Base-by-base conservation (phyloP, 2,797 vertebrate species). In the Gorsachius magnificus region DNA sequence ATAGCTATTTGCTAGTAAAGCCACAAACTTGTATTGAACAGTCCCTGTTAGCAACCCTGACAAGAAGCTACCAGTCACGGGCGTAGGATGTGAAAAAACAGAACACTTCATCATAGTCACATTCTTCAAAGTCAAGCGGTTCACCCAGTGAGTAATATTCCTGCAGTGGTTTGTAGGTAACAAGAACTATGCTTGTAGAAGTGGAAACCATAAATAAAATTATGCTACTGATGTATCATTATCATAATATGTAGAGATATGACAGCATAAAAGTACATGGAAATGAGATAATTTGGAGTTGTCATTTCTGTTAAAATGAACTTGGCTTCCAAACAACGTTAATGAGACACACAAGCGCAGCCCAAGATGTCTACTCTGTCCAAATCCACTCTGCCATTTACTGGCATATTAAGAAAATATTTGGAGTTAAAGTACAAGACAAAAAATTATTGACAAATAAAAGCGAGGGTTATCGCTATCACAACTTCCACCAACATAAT, bases 21-120 rank as follows among this genome's bases (percentile, higher is more conserved):
- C 57, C 78, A 89, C 68, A 81, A 11, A 41, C 61, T 31, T 11
- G 53, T 45, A 78, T 20, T 25, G 84, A 93, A 91, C 41, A 10
- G 54, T 35, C 70, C 45, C 71, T 35, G 50, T 26, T 18, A 87
- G 68, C 28, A 66, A 74, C 17, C 36, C 36, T 10, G 71, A 83
- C 94, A 91, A 89, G 65, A 75, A 94, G 76, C 50, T 68, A 84
- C 71, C 93, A 51, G 87, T 41, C 51, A 57, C 60, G 12, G 56
- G 81, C 10, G 65, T 71, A 81, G 96, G 94, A 95, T 54, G 91
- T 72, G 93, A 90, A 63, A 79, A 86, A 88, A 92, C 85, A 92
- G 79, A 89, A 31, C 51, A 58, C 78, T 89, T 48, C 89, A 46
- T 83, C 90, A 70, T 31, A 76, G 79, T 7, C 65, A 50, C 76